Conservation (phyloP, 1,140 invertebrate species). For the Drosophila busckii region DNA sequence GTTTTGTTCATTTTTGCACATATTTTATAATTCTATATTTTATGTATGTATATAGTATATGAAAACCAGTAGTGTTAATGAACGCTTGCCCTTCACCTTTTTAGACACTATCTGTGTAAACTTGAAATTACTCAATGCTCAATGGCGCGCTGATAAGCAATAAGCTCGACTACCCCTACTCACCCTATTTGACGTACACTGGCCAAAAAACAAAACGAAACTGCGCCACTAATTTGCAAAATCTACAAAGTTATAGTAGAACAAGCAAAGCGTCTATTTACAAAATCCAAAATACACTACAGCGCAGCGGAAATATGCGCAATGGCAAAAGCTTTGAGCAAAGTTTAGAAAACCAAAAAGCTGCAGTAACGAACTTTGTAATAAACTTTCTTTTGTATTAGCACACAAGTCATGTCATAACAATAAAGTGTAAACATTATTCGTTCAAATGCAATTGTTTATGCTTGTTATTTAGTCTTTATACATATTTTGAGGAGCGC, state of each 20-base stretch:
- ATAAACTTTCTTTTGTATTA: no score
- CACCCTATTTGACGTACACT: slow-evolving; percentile 11
- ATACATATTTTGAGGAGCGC: no score
- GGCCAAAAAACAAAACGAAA: slow-evolving; percentile 50
- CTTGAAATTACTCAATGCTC: background rate
- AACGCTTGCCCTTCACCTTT: background rate
- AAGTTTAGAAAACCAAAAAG: no score
- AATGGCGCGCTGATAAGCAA: background rate
- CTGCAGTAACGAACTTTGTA: no score
- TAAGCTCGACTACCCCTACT: slow-evolving; percentile 1
- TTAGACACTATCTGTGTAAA: background rate
- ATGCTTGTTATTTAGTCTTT: slow-evolving; percentile 24
- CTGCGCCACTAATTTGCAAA: slow-evolving; percentile 67
- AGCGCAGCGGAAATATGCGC: no score
- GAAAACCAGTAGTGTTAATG: background rate
- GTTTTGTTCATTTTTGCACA: background rate
- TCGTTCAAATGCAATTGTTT: no score
- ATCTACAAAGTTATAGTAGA: slow-evolving; percentile 50
- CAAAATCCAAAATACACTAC: no score
- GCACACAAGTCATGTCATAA: no score
- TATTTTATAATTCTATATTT: slow-evolving; percentile 5
- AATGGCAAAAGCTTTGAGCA: no score
- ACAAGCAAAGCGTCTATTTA: slow-evolving; percentile 16
- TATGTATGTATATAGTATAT: background rate
- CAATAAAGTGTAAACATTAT: no score